Evolutionary conservation across 2,888 invertebrate genomes (phyloP).

Genomic region (Eristalinus aeneus): DNA sequence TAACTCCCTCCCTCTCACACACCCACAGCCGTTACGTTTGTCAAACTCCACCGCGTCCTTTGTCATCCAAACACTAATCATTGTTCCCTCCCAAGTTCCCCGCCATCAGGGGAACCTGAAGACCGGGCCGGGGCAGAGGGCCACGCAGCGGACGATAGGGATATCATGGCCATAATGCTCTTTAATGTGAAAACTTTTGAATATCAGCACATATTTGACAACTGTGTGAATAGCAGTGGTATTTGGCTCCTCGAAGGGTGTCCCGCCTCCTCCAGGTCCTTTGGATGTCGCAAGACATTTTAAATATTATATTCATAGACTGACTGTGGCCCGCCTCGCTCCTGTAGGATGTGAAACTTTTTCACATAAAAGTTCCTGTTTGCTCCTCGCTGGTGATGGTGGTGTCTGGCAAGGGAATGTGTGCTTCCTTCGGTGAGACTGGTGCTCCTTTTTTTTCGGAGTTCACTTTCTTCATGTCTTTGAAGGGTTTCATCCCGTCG

Average conservation of each 20-base stretch:
- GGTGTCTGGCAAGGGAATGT: conserved; percentile 23
- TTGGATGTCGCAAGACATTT: conserved; percentile 54
- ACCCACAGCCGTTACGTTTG: background rate
- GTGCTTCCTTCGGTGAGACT: conserved; percentile 11
- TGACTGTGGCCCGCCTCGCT: background rate
- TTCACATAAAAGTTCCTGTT: conserved; percentile 61
- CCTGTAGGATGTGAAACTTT: conserved; percentile 58
- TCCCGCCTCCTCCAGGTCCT: conserved; percentile 1
- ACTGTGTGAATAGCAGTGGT: conserved; percentile 59
- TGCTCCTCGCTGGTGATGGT: conserved; percentile 11
- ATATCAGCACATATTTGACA: conserved; percentile 71
- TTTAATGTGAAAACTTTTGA: conserved; percentile 70
- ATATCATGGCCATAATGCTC: conserved; percentile 65
- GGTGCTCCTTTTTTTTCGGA: conserved; percentile 6
- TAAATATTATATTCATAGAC: conserved; percentile 60
- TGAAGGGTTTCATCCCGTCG: background rate
- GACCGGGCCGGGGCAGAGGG: background rate
- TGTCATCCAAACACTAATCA: conserved; percentile 64
- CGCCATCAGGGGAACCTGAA: conserved; percentile 13
- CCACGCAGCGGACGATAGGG: conserved; percentile 53
- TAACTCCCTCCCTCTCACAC: conserved; percentile 7
- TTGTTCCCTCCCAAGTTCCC: conserved; percentile 4
- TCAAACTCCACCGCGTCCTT: background rate
- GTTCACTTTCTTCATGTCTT: conserved; percentile 5
- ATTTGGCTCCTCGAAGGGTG: conserved; percentile 24